Percentiles rank a stretch among this genome's conserved stretches.
phyloP scores from a whole-genome alignment of 2,113 vertebrate species.

The Orientallactaga bullata region DNA sequence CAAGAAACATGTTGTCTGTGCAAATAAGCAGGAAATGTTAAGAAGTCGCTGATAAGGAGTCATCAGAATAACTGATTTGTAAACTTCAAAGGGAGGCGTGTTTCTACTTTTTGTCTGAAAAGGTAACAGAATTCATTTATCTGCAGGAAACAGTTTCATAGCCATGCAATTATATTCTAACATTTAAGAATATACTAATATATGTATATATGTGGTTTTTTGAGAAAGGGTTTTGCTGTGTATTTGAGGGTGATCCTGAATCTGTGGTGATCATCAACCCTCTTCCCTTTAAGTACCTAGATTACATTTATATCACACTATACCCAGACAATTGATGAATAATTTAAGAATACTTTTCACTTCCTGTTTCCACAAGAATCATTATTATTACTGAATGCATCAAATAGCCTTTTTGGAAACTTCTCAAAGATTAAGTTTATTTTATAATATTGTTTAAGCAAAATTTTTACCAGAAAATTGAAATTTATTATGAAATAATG shows the following conservation, averaged over 20 bases:
- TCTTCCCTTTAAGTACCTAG: not conserved
- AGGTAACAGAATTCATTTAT: not conserved
- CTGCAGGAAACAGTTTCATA: not conserved
- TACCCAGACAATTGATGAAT: not conserved
- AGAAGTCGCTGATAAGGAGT: not conserved
- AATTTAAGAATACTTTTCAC: not conserved
- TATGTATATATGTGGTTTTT: no score
- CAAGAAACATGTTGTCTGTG: not conserved
- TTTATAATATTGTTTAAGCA: not conserved
- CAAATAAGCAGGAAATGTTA: not conserved
- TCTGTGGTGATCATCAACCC: no score
- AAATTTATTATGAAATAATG: conserved; percentile 22
- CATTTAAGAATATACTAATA: not conserved
- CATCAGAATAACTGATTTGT: conserved; percentile 7
- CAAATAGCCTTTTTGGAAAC: not conserved
- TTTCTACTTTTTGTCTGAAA: conserved; percentile 26
- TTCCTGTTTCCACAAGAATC: not conserved
- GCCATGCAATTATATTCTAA: not conserved
- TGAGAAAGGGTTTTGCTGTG: no score
- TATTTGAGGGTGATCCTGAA: no score
- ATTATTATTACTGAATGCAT: not conserved
- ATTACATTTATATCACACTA: no score
- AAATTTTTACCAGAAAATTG: not conserved
- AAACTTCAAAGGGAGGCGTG: not conserved
- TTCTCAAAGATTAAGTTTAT: not conserved